These are phyloP conservation scores for Callocephalon fimbriatum DNA, from an alignment of 2,113 vertebrate genomes.

Conservation along the genomic window DNA sequence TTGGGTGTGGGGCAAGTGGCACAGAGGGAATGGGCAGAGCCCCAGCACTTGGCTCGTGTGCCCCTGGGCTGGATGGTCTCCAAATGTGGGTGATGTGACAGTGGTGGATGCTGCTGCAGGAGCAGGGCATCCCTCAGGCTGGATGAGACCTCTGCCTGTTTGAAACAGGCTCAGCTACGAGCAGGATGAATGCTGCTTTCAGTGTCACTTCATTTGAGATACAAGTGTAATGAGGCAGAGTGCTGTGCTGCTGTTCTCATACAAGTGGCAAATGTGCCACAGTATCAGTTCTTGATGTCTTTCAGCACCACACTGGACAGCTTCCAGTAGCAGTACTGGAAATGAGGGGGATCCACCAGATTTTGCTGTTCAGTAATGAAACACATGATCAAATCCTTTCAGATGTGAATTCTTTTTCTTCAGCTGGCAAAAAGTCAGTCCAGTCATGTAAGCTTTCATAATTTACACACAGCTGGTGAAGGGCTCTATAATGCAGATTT, in stretches of 20 bases:
- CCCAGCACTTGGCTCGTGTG: accelerated
- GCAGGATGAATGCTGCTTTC: not conserved
- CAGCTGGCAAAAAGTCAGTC: not conserved
- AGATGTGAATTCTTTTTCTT: not conserved
- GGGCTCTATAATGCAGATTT: not conserved
- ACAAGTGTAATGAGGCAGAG: too few relatives aligned
- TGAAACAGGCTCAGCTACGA: accelerated
- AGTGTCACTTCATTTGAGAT: not conserved
- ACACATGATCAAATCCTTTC: not conserved
- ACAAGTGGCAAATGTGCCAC: not conserved
- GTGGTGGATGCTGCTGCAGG: not conserved
- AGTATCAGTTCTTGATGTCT: not conserved
- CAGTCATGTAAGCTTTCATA: not conserved
- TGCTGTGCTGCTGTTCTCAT: not conserved
- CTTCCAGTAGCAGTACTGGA: not conserved
- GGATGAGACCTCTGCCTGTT: not conserved
- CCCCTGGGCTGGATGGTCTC: not conserved
- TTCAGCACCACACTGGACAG: not conserved
- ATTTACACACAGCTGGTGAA: not conserved
- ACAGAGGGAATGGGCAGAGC: not conserved
- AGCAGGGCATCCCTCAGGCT: not conserved
- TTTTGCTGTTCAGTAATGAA: not conserved
- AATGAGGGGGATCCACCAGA: not conserved
- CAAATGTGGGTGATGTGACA: accelerated
- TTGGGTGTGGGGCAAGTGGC: accelerated